A percentile compares a stretch with the other conserved stretches of the same genome.
Conservation (phyloP, 2,113 vertebrate genomes). For the Macrotus californicus region DNA sequence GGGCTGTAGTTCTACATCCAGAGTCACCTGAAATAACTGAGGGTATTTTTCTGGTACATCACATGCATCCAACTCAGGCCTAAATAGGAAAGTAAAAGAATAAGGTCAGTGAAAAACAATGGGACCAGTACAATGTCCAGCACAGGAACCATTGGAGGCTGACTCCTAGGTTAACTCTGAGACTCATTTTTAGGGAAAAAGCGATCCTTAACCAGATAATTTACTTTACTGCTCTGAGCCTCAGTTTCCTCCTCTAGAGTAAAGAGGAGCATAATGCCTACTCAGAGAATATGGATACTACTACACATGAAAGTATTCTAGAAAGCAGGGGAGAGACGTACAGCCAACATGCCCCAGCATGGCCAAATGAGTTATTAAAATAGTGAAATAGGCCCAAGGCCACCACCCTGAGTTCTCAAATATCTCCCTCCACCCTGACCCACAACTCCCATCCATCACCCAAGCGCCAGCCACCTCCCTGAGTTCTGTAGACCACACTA, state of each 20-base stretch:
- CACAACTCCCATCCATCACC: neutral
- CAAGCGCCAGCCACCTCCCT: neutral
- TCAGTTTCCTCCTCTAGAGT: neutral
- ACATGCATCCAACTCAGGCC: constrained; percentile 95
- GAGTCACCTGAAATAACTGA: constrained; percentile 92
- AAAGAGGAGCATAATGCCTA: neutral
- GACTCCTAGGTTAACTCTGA: neutral
- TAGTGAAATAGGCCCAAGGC: neutral
- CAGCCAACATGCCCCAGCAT: neutral
- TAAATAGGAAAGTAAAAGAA: constrained; percentile 67
- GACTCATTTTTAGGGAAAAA: neutral
- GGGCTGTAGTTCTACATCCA: constrained; percentile 94
- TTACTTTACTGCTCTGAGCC: neutral
- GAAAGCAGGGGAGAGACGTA: neutral
- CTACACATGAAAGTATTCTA: neutral
- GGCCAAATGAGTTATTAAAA: neutral
- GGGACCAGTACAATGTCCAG: neutral
- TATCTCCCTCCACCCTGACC: neutral
- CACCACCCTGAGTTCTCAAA: neutral
- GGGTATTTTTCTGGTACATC: constrained; percentile 98
- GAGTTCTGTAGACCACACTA: neutral
- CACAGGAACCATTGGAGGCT: neutral
- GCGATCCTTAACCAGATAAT: neutral
- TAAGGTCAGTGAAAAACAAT: neutral
- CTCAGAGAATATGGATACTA: neutral